Conservation (phyloP, 2,113 vertebrate species). For the Redunca redunca region DNA sequence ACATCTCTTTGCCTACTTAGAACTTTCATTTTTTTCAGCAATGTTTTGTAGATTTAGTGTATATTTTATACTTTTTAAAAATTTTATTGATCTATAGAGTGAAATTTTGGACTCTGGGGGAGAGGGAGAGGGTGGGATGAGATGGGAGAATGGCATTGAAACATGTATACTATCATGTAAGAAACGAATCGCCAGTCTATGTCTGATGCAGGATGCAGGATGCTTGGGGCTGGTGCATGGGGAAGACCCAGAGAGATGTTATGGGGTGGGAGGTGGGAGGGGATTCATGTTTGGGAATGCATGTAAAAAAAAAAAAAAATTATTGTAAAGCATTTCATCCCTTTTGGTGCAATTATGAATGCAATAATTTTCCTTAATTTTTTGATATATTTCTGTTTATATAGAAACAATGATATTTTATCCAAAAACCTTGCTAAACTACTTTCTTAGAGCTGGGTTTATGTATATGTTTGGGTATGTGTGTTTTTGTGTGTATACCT, state of each 20-base stretch:
- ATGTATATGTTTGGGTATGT: not conserved
- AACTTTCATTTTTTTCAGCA: not conserved
- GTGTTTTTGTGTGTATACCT: not conserved
- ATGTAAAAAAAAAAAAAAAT: not conserved
- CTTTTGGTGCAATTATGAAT: not conserved
- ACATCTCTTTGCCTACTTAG: not conserved
- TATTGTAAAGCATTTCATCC: not conserved
- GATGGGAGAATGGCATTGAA: too few relatives aligned
- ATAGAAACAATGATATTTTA: not conserved
- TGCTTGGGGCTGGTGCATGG: too few relatives aligned
- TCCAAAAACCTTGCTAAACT: not conserved
- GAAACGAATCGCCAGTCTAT: too few relatives aligned
- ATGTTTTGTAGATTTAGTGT: not conserved
- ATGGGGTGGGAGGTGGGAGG: too few relatives aligned
- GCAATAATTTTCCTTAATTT: not conserved
- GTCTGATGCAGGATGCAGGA: too few relatives aligned
- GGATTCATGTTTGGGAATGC: too few relatives aligned
- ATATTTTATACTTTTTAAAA: not conserved
- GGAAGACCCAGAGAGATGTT: too few relatives aligned
- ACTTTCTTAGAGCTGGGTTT: not conserved
- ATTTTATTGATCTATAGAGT: not conserved
- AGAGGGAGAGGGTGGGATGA: too few relatives aligned
- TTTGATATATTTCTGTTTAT: not conserved
- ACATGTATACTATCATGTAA: too few relatives aligned
- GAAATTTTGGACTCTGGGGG: too few relatives aligned